Base-by-base conservation (phyloP, 92 coral and sea anemone genomes). In the Palythoa grandiflora region DNA sequence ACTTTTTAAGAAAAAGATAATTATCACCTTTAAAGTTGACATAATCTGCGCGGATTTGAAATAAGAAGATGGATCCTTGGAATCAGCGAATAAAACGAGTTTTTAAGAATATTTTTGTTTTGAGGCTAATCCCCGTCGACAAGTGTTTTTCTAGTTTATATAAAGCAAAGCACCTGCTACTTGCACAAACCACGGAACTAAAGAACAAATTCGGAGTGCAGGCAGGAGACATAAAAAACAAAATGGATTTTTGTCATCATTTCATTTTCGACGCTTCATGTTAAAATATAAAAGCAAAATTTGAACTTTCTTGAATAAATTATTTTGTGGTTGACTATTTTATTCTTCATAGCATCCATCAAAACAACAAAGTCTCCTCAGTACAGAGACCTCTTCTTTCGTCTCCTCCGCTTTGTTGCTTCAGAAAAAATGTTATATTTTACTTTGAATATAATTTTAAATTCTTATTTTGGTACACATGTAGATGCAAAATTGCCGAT, bases 151-250 rank as follows among this genome's bases (percentile, higher is more conserved):
- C 21, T 81, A 38, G 66, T 47, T 40, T 39, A 68, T 75, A 81
- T 39, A 39, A 77, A 77, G 66, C 86, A 13, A 81, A 68, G 66
- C 86, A 81, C 86, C 86, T 81, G 86, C 86, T 66, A 81, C 60
- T 15, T 51, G 57, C 36, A 79, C 40, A 51, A 75, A 51, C 44
- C 19, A 3, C 44, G 61, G 19, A 44, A 68, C 86, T 39, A 81
- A 66, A 81, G 83, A 21, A 57, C 44, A 53, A 37, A 3, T 37
- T 76, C 8, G 38, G 63, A 11, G 59, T 39, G 47, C n/a, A 20
- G 50, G n/a, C 53, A 5, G 28, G 11, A 54, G 66, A 12, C 13
- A 36, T 35, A 35, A 35, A 20, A 1, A 70, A 35, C 28, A 11
- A 1, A 35, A 70, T 6, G 15, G 47, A 2, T 8, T 11, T 35